Base-by-base conservation (phyloP, 2,113 vertebrate genomes). In the Setophaga petechia region DNA sequence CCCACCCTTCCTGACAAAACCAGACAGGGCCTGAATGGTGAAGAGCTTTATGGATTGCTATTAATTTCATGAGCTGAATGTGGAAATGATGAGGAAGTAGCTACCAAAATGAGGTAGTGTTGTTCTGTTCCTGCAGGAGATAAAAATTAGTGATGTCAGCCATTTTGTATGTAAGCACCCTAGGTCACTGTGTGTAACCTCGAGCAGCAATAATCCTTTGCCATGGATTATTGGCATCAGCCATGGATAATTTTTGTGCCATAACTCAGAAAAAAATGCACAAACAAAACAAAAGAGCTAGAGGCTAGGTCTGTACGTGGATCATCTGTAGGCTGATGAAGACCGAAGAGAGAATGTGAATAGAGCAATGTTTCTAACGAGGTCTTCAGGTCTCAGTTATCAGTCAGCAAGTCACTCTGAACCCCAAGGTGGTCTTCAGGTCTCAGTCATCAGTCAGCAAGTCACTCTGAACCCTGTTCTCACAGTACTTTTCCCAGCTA, bases 71-170 rank as follows among this genome's bases (percentile, higher is more conserved):
- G 11, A 52, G 33, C 44, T 19, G n/a, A 15, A 23, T 5, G 3
- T 5, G 54, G 67, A 57, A 82, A 63, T 20, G 6, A 35, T 1
- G 27, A 52, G 62, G 52, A 90, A 68, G 28, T 2, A 3, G 49
- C 30, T 55, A 11, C 78, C 46, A 6, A 72, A 85, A 61, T 5
- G 75, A 82, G 66, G 62, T 33, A 24, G 59, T 5, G 2, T 72
- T 79, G 47, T 92, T 78, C 39, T 43, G 33, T 76, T 90, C 30
- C 54, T 90, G 62, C 49, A 83, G 79, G 71, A 93, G 72, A 57
- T 69, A 57, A 76, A 90, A 75, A 57, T 5, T 27, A 79, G 88
- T 58, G 6, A 7, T 62, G 82, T 72, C 91, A 76, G 82, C 91
- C 94, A 85, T 92, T 90, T 96, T 75, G 78, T 85, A 4, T 3